These are phyloP conservation scores for Rhynchonema sp. DNA, from an alignment of 2,888 invertebrate genomes.

Conservation along the genomic window DNA sequence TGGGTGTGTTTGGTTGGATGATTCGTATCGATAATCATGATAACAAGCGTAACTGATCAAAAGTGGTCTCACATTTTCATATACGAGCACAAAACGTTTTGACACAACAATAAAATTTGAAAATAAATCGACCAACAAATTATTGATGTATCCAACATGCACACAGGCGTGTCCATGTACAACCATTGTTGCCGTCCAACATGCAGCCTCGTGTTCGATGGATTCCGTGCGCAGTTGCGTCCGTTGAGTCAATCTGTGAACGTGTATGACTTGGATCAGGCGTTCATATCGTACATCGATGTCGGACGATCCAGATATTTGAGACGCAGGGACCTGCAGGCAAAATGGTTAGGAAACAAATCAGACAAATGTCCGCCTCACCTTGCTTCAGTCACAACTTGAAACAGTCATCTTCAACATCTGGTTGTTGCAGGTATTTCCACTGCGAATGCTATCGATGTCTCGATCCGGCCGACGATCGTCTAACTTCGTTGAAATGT, in stretches of 20 bases:
- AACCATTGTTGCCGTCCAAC: constrained; percentile 24
- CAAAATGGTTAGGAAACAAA: constrained; percentile 11
- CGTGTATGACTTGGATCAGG: constrained; percentile 8
- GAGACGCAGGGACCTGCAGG: constrained; percentile 10
- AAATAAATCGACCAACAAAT: too few species aligned
- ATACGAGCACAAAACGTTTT: too few species aligned
- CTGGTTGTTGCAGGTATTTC: constrained; percentile 14
- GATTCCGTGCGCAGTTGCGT: constrained; percentile 19
- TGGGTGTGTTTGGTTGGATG: constrained; percentile 17
- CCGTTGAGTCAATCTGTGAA: constrained; percentile 13
- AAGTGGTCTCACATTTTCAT: neutral
- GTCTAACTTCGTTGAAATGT: constrained; percentile 16
- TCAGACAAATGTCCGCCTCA: too few species aligned
- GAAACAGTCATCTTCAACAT: too few species aligned
- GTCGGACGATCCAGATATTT: constrained; percentile 20
- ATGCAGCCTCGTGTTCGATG: constrained; percentile 23
- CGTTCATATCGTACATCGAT: constrained; percentile 24
- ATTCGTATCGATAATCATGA: too few species aligned
- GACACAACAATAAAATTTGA: too few species aligned
- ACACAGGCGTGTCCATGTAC: constrained; percentile 16
- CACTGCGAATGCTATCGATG: constrained; percentile 21
- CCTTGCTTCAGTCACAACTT: too few species aligned
- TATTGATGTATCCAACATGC: too few species aligned
- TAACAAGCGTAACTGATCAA: too few species aligned
- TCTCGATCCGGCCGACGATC: constrained; percentile 19